These are phyloP conservation scores for Alfaro cultratus DNA, from an alignment of 2,797 vertebrate species.

Conservation along the genomic window DNA sequence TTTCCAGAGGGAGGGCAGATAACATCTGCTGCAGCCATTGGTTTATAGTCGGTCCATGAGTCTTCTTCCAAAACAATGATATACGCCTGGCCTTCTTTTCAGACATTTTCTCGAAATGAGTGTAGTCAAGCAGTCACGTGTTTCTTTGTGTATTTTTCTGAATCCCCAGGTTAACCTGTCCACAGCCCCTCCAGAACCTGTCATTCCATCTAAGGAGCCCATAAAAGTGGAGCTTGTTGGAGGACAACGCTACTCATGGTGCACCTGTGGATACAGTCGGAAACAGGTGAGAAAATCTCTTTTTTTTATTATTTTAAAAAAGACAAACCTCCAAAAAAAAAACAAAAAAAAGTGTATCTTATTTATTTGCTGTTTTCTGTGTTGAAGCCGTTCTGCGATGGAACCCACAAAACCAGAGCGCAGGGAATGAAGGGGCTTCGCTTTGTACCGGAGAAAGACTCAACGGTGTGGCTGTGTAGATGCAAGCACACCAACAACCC, in stretches of 20 bases:
- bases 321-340: not conserved
- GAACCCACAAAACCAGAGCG: conserved; percentile 78
- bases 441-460: conserved; percentile 76
- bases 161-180: conserved; percentile 44
- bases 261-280: conserved; percentile 86
- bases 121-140: not conserved
- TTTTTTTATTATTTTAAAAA: conserved; percentile 84
- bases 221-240: conserved; percentile 82
- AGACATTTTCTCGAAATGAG: not conserved
- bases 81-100: not conserved
- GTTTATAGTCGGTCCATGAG: too few relatives aligned
- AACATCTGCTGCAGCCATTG: too few relatives aligned
- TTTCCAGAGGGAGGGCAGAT: too few relatives aligned
- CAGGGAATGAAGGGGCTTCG: conserved; percentile 76
- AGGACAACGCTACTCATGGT: conserved; percentile 86
- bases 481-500: conserved; percentile 84
- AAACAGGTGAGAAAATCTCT: conserved; percentile 40
- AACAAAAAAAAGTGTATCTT: not conserved
- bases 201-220: conserved; percentile 82
- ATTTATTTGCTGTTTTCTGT: not conserved
- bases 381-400: conserved; percentile 88
- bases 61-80: too few relatives aligned
- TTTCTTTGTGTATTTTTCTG: not conserved
- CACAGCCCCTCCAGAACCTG: conserved; percentile 55
- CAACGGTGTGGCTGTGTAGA: conserved; percentile 80